phyloP scores from a whole-genome alignment of 2,113 vertebrate genomes.

The Elephantulus edwardii region DNA sequence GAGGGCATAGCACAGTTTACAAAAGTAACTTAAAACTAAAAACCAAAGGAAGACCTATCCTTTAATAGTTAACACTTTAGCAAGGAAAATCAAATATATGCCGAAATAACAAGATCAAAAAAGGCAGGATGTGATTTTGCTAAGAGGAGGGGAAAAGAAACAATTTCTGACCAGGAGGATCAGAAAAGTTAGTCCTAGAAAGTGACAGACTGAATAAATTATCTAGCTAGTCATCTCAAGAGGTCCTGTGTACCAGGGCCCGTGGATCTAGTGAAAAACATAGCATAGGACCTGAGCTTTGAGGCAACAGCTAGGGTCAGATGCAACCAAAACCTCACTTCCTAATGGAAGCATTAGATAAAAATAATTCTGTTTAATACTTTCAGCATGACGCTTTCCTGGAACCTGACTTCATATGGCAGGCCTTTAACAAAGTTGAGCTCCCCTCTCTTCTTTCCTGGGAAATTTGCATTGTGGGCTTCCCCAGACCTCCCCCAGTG shows the following conservation, averaged over 20 bases:
- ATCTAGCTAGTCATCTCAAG: background rate
- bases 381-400: constrained; percentile 42
- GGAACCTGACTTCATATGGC: background rate
- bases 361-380: constrained; percentile 73
- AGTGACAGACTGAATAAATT: background rate
- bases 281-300: background rate
- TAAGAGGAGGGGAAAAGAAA: background rate
- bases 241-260: background rate
- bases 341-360: constrained; percentile 65
- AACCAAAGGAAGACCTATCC: constrained; percentile 13
- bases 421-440: background rate
- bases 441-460: constrained; percentile 18
- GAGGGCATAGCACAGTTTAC: background rate
- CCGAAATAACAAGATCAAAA: background rate
- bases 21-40: constrained; percentile 19
- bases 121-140: background rate
- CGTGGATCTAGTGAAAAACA: background rate
- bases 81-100: constrained; percentile 30
- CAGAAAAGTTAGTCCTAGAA: background rate
- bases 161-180: constrained; percentile 6
- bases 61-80: background rate
- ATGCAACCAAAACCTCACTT: constrained; percentile 73
- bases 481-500: constrained; percentile 60
- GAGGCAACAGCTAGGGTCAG: constrained; percentile 47
- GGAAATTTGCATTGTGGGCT: constrained; percentile 63